A percentile compares a stretch with the other conserved stretches of the same genome.
Evolutionary conservation across 2,797 vertebrate species (phyloP).

Genomic region (Clarias platycephalus): DNA sequence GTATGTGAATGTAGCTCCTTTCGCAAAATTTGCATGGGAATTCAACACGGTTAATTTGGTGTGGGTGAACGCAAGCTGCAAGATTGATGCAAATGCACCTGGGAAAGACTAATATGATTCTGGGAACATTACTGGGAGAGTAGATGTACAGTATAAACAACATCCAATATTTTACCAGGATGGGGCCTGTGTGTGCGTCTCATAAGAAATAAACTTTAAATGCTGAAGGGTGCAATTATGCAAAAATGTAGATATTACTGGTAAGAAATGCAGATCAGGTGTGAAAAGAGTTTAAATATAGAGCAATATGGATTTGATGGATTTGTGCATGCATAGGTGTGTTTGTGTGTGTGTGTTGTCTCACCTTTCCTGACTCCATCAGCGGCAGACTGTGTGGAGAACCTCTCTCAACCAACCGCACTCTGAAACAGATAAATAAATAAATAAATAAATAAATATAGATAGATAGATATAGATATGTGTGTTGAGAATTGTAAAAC

Average conservation of each 20-base stretch:
- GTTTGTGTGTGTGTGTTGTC: not conserved
- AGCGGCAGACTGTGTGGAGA: slow-evolving; percentile 92
- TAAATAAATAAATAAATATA: too few relatives aligned
- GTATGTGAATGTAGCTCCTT: not conserved
- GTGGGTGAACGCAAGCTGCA: not conserved
- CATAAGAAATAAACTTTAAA: not conserved
- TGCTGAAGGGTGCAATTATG: not conserved
- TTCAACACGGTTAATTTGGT: not conserved
- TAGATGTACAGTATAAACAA: not conserved
- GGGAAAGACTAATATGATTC: not conserved
- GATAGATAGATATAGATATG: too few relatives aligned
- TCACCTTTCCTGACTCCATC: slow-evolving; percentile 96
- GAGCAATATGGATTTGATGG: not conserved
- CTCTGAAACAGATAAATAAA: slow-evolving; percentile 68
- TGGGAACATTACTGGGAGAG: not conserved
- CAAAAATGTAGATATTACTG: not conserved
- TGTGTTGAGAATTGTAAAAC: too few relatives aligned
- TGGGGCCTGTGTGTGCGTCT: not conserved
- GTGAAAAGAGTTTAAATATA: not conserved
- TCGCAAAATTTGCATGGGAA: not conserved
- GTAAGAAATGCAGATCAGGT: not conserved
- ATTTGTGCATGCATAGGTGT: not conserved
- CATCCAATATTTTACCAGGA: not conserved
- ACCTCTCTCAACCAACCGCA: slow-evolving; percentile 92
- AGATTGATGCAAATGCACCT: not conserved